Evolutionary conservation across 1,140 invertebrate species (phyloP).

Genomic region (Drosophila aff.): DNA sequence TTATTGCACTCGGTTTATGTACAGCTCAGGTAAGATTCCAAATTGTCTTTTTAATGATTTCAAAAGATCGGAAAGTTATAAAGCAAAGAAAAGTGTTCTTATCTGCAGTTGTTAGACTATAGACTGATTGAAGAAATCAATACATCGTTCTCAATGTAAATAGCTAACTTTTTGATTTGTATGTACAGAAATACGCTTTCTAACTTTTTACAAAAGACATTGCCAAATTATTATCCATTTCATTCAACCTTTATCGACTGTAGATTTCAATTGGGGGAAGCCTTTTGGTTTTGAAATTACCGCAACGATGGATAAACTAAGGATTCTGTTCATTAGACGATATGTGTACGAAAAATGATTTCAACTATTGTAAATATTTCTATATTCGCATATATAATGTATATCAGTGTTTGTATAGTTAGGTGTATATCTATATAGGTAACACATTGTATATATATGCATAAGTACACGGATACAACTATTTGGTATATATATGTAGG

Average conservation of each 20-base stretch:
- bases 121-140: slow-evolving; percentile 25
- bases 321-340: slow-evolving; percentile 48
- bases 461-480: slow-evolving; percentile 45
- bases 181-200: slow-evolving; percentile 27
- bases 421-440: slow-evolving; percentile 47
- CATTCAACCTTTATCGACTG: slow-evolving; percentile 21
- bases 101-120: slow-evolving; percentile 9
- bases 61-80: neutral
- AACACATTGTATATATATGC: slow-evolving; percentile 56
- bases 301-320: slow-evolving; percentile 40
- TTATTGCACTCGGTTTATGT: slow-evolving; percentile 66
- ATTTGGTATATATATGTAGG: slow-evolving; percentile 36
- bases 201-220: slow-evolving; percentile 51
- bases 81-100: neutral
- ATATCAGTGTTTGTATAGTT: slow-evolving; percentile 40
- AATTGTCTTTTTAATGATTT: neutral
- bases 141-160: slow-evolving; percentile 29
- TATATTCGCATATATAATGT: slow-evolving; percentile 40
- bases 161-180: slow-evolving; percentile 21
- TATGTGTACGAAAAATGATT: slow-evolving; percentile 71
- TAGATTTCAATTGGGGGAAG: slow-evolving; percentile 15
- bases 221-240: slow-evolving; percentile 1
- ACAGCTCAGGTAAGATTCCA: slow-evolving; percentile 43
- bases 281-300: slow-evolving; percentile 25
- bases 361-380: slow-evolving; percentile 48